Conservation (phyloP, 2,888 invertebrate species). For the Toxonevra muliebris region DNA sequence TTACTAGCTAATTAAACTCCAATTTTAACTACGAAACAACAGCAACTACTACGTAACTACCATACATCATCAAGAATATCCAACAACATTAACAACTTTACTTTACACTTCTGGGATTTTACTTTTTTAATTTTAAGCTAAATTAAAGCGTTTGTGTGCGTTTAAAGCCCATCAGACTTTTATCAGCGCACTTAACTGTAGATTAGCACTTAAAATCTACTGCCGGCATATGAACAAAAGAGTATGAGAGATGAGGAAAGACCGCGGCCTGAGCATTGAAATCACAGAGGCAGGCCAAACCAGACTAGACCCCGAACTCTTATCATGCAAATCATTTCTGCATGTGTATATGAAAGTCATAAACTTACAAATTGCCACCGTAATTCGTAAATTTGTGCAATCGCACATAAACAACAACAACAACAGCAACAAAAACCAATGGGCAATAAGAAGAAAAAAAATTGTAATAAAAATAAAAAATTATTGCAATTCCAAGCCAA, state of each 20-base stretch:
- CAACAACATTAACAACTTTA: no score
- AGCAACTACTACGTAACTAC: background rate
- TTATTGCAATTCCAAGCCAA: no score
- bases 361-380: slow-evolving; percentile 33
- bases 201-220: slow-evolving; percentile 19
- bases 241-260: no score
- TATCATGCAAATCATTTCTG: slow-evolving; percentile 22
- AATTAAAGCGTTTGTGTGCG: slow-evolving; percentile 17
- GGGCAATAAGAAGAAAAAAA: no score
- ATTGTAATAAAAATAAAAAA: no score
- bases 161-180: background rate
- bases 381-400: slow-evolving; percentile 20
- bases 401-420: no score
- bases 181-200: slow-evolving; percentile 27
- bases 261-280: background rate
- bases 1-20: slow-evolving; percentile 16
- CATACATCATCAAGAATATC: no score
- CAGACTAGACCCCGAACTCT: background rate
- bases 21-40: background rate
- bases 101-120: background rate
- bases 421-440: no score
- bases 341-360: slow-evolving; percentile 28
- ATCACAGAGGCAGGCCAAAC: background rate
- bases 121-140: slow-evolving; percentile 3
- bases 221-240: background rate